Percentiles rank a stretch among this genome's conserved stretches.
Conservation (phyloP, 2,113 vertebrate species). For the Myiagra hebetior region DNA sequence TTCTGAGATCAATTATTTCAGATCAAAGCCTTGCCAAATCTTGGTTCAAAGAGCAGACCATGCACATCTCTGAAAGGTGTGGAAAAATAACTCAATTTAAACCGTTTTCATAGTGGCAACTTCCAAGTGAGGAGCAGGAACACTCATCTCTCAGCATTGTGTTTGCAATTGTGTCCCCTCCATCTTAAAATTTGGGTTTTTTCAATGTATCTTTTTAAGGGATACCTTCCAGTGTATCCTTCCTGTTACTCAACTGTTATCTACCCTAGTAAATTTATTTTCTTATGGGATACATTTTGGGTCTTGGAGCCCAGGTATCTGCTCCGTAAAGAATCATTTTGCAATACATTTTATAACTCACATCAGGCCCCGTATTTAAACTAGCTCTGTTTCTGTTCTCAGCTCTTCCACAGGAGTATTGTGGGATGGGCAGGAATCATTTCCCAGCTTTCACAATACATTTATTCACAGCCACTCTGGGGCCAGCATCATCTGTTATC, state of each 20-base stretch:
- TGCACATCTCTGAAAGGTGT: not conserved
- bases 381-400: not conserved
- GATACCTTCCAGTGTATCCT: not conserved
- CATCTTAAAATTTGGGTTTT: not conserved
- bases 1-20: not conserved
- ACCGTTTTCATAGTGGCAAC: not conserved
- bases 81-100: not conserved
- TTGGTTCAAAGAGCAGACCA: not conserved
- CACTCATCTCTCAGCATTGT: not conserved
- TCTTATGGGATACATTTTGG: not conserved
- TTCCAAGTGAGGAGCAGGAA: not conserved
- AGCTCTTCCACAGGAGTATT: not conserved
- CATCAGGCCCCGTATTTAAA: not conserved
- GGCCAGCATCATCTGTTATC: conserved; percentile 13
- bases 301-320: not conserved
- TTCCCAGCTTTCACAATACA: not conserved
- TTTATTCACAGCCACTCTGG: conserved; percentile 2
- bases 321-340: not conserved
- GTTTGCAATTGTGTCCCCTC: not conserved
- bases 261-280: not conserved
- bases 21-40: not conserved
- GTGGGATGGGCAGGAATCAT: not conserved
- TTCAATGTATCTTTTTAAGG: not conserved
- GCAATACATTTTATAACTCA: not conserved
- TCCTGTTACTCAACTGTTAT: not conserved